These are phyloP conservation scores for Agrochola lota DNA, from an alignment of 2,888 invertebrate species.

Conservation along the genomic window DNA sequence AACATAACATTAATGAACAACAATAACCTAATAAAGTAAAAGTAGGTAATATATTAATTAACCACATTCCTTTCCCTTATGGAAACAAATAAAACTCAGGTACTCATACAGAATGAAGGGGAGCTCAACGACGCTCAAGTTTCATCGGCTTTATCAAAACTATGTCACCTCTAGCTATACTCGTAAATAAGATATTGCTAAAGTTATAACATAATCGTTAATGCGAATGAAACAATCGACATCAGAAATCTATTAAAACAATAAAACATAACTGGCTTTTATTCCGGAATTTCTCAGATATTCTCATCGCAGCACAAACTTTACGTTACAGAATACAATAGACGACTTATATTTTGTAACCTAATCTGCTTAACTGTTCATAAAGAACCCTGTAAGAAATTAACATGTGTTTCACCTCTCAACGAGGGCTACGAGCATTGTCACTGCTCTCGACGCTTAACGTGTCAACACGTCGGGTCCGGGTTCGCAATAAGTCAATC, in stretches of 20 bases:
- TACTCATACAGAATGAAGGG: not conserved
- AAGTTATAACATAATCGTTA: constrained; percentile 7
- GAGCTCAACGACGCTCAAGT: not conserved
- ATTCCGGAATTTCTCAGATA: not conserved
- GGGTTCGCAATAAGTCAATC: too few species aligned
- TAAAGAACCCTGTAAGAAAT: too few species aligned
- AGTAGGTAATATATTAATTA: too few species aligned
- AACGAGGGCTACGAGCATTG: too few species aligned
- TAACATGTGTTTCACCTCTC: too few species aligned
- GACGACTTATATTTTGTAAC: too few species aligned
- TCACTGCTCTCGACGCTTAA: too few species aligned
- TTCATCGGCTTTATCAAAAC: not conserved
- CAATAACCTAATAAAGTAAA: not conserved
- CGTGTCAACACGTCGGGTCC: too few species aligned
- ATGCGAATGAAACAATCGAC: not conserved
- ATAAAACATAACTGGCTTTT: not conserved
- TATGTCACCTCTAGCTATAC: not conserved
- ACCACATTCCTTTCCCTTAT: not conserved
- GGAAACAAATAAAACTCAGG: not conserved
- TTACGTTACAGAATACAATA: not conserved
- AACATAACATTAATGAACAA: not conserved
- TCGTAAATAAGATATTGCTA: constrained; percentile 12
- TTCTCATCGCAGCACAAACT: not conserved
- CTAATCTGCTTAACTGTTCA: too few species aligned
- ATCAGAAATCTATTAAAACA: not conserved